Base-by-base conservation (phyloP, 2,888 invertebrate species). In the Melanophora roralis region DNA sequence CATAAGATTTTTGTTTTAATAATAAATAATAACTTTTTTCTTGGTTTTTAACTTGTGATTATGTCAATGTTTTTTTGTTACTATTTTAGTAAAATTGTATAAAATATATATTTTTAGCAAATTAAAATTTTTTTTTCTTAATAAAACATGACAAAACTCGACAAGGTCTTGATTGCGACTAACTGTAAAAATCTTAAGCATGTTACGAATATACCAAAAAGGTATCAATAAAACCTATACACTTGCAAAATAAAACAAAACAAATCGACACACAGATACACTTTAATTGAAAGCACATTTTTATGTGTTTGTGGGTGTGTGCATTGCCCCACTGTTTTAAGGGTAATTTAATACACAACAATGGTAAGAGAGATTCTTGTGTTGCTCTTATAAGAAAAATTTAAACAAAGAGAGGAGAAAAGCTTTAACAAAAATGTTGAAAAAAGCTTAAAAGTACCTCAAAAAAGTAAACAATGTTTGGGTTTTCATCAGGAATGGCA, bases 161-260 rank as follows among this genome's bases (percentile, higher is more conserved):
- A 88, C 89, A 89, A 89, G 89, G 90, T 89, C 90, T 89, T 88
- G 88, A 89, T 90, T 87, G 89, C 89, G 89, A 90, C 89, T 89
- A 89, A 89, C 90, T 89, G 90, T 89, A 89, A 89, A 88, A 87
- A 85, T 87, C 86, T 85, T 84, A 84, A 86, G 87, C 88, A 88
- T 86, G 86, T 86, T 88, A 87, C 86, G 89, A 89, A 85, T 89
- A 89, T 89, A 89, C 87, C 86, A 82, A 84, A 87, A 85, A 86
- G 85, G 85, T 84, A 86, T 68, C 75, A 67, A 72, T 47, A 68
- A 59, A 71, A 78, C 62, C 51, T 34, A 74, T 49, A 71, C 65
- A 72, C 34, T 40, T 38, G 14, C 38, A 38, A 51, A 27, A 47
- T 36, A 71, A 53, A 49, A 55, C 47, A 68, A 72, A 77, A 80